phyloP scores from a whole-genome alignment of 1,140 invertebrate species.

The Episyrphus balteatus region DNA sequence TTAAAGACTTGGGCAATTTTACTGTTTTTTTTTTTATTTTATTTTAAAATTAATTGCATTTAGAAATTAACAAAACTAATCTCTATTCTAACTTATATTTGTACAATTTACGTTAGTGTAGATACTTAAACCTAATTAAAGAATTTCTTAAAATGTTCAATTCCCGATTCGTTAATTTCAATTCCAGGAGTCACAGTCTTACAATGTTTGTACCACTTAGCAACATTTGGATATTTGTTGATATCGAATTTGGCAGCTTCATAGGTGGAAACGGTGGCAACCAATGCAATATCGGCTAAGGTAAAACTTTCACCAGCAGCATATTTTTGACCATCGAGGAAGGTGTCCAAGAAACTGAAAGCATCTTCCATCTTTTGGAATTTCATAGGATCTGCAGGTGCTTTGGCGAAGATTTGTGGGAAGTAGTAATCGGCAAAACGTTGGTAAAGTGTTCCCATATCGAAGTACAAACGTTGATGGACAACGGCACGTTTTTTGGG shows the following conservation, averaged over 20 bases:
- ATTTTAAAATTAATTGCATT: too few relatives aligned
- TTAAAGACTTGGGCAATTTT: too few relatives aligned
- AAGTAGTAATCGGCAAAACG: slow-evolving; percentile 55
- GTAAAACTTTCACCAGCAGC: slow-evolving; percentile 57
- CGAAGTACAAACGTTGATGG: slow-evolving; percentile 64
- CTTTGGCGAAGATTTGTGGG: slow-evolving; percentile 53
- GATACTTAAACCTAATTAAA: too few relatives aligned
- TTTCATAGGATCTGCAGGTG: slow-evolving; percentile 50
- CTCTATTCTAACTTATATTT: too few relatives aligned
- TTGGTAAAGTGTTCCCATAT: slow-evolving; percentile 55
- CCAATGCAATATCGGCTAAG: slow-evolving; percentile 56
- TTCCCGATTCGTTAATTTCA: slow-evolving; percentile 54
- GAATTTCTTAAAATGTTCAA: slow-evolving; percentile 43
- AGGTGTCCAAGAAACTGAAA: slow-evolving; percentile 52
- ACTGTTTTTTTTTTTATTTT: too few relatives aligned
- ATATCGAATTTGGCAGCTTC: slow-evolving; percentile 56
- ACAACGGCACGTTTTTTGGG: slow-evolving; percentile 54
- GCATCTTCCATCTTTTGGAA: slow-evolving; percentile 49
- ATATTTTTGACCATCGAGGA: slow-evolving; percentile 52
- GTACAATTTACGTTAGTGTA: too few relatives aligned
- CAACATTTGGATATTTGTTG: slow-evolving; percentile 54
- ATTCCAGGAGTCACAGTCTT: slow-evolving; percentile 59
- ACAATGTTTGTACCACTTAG: slow-evolving; percentile 55
- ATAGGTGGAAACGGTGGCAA: slow-evolving; percentile 50
- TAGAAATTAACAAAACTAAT: too few relatives aligned